Percentiles rank a stretch among this genome's conserved stretches.
phyloP scores from a whole-genome alignment of 2,113 vertebrate species.

The Canis aureus region DNA sequence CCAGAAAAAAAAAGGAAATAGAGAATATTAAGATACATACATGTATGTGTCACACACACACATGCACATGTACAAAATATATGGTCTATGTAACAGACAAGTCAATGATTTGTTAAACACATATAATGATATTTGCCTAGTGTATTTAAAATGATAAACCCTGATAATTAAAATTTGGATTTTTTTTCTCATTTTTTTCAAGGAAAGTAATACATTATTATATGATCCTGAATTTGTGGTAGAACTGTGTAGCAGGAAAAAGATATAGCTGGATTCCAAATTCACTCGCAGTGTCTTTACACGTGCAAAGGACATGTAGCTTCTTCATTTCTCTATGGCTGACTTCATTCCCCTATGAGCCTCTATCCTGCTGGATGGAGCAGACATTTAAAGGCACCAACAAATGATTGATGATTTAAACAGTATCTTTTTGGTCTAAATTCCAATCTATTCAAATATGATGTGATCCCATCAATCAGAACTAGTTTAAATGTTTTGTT shows the following conservation, averaged over 20 bases:
- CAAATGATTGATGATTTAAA: not conserved
- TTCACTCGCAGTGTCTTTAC: accelerated
- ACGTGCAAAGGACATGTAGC: not conserved
- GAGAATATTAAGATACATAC: conserved; percentile 69
- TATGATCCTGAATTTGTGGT: not conserved
- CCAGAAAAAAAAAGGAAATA: conserved; percentile 84
- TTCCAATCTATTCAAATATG: not conserved
- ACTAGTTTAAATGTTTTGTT: not conserved
- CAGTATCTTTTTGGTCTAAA: not conserved
- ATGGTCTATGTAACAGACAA: not conserved
- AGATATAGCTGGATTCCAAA: not conserved
- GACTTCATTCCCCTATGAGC: not conserved
- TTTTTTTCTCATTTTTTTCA: conserved; percentile 21
- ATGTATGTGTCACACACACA: conserved; percentile 34
- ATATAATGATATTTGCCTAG: not conserved
- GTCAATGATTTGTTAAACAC: not conserved
- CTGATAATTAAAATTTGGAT: not conserved
- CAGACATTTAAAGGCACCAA: not conserved
- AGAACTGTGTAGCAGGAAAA: not conserved
- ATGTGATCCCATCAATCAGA: not conserved
- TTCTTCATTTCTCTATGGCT: not conserved
- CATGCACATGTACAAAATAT: not conserved
- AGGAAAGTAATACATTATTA: not conserved
- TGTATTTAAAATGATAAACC: not conserved
- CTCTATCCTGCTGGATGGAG: not conserved